phyloP scores from a whole-genome alignment of 2,888 invertebrate genomes.

The Cantharis lateralis region DNA sequence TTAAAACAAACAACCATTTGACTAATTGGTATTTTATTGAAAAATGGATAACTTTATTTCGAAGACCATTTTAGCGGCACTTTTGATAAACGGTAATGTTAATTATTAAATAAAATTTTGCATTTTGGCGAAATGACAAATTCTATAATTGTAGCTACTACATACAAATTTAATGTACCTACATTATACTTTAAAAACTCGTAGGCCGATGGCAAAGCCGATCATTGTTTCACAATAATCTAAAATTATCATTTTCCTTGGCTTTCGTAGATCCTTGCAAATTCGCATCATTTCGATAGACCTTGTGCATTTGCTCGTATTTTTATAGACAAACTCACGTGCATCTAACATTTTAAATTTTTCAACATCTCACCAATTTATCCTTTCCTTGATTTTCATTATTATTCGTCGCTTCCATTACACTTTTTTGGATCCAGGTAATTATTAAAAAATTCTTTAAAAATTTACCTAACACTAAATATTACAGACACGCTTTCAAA shows the following conservation, averaged over 20 bases:
- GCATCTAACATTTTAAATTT: constrained; percentile 6
- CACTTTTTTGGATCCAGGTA: background rate
- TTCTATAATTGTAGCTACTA: background rate
- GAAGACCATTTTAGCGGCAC: background rate
- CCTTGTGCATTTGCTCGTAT: constrained; percentile 30
- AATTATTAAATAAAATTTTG: background rate
- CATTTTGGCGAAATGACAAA: background rate
- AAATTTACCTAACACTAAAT: background rate
- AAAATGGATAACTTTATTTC: background rate
- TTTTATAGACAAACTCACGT: constrained; percentile 33
- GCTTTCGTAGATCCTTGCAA: constrained; percentile 25
- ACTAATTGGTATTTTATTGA: no score
- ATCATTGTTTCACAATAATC: constrained; percentile 34
- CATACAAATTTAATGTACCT: background rate
- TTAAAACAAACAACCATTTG: no score
- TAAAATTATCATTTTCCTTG: constrained; percentile 31
- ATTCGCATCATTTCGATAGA: constrained; percentile 27
- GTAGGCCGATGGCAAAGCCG: constrained; percentile 24
- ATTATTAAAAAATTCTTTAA: background rate
- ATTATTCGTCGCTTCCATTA: background rate
- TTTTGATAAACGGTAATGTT: background rate
- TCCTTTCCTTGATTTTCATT: background rate
- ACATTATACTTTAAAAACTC: background rate
- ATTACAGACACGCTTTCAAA: background rate
- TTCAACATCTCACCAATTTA: background rate